phyloP scores from a whole-genome alignment of 1,140 invertebrate species.

The Drosophila lini region DNA sequence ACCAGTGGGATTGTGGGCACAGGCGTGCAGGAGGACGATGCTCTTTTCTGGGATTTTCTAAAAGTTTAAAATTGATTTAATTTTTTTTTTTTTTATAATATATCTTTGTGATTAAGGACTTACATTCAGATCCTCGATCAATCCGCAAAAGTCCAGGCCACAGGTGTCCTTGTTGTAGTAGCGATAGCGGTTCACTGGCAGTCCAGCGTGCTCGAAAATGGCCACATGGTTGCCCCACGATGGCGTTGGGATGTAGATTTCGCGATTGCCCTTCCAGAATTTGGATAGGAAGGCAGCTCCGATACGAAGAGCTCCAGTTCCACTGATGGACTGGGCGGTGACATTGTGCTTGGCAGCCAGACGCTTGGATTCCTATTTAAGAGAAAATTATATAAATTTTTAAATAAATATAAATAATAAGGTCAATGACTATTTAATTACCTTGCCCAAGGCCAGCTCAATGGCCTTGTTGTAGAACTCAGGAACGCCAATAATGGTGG shows the following conservation, averaged over 20 bases:
- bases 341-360: constrained; percentile 89
- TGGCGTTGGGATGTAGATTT: constrained; percentile 96
- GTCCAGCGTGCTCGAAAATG: constrained; percentile 95
- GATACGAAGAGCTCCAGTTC: constrained; percentile 97
- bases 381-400: too few relatives aligned
- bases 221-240: constrained; percentile 99
- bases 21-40: constrained; percentile 97
- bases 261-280: constrained; percentile 94
- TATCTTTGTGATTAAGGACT: constrained; percentile 69
- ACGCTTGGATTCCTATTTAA: constrained; percentile 87
- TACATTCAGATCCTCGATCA: constrained; percentile 95
- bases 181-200: constrained; percentile 95
- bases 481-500: constrained; percentile 93
- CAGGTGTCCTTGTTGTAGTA: constrained; percentile 98
- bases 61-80: constrained; percentile 36
- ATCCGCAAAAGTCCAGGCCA: constrained; percentile 96
- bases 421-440: background rate
- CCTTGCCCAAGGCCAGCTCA: constrained; percentile 94
- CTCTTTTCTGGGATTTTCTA: constrained; percentile 97
- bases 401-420: too few relatives aligned
- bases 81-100: background rate
- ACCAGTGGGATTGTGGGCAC: constrained; percentile 99
- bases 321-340: constrained; percentile 94
- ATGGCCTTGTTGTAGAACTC: constrained; percentile 93
- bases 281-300: constrained; percentile 95